These are phyloP conservation scores for Sturnira hondurensis DNA, from an alignment of 2,113 vertebrate genomes.

Conservation along the genomic window DNA sequence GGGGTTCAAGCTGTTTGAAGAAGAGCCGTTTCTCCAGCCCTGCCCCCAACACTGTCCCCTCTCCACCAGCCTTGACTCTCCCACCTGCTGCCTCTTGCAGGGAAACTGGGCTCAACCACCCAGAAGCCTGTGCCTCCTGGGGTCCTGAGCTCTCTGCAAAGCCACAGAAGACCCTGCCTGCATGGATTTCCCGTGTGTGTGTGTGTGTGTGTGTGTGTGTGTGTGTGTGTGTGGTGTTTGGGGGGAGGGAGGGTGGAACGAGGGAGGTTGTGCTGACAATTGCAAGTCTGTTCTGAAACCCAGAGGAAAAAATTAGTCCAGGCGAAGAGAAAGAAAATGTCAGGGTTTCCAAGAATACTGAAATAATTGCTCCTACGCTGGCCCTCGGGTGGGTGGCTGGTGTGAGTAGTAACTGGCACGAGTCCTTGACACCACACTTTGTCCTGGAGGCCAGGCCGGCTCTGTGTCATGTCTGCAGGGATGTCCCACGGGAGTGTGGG, in stretches of 20 bases:
- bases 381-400: conserved; percentile 22
- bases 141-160: not conserved
- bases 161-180: not conserved
- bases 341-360: conserved; percentile 63
- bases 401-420: conserved; percentile 49
- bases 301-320: conserved; percentile 66
- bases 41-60: not conserved
- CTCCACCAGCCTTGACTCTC: not conserved
- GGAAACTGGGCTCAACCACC: not conserved
- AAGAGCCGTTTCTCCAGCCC: not conserved
- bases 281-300: conserved; percentile 55
- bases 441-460: not conserved
- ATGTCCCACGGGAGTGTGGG: not conserved
- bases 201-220: not conserved
- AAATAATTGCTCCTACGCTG: conserved; percentile 43
- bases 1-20: not conserved
- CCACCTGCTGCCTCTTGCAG: not conserved
- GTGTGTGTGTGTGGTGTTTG: not conserved
- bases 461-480: not conserved
- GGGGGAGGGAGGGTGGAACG: not conserved
- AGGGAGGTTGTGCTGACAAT: conserved; percentile 42
- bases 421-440: not conserved
- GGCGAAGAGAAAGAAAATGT: conserved; percentile 60
- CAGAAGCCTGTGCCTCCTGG: not conserved
- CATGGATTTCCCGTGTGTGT: not conserved